phyloP scores from a whole-genome alignment of 2,113 vertebrate genomes.

The Ranitomeya variabilis region DNA sequence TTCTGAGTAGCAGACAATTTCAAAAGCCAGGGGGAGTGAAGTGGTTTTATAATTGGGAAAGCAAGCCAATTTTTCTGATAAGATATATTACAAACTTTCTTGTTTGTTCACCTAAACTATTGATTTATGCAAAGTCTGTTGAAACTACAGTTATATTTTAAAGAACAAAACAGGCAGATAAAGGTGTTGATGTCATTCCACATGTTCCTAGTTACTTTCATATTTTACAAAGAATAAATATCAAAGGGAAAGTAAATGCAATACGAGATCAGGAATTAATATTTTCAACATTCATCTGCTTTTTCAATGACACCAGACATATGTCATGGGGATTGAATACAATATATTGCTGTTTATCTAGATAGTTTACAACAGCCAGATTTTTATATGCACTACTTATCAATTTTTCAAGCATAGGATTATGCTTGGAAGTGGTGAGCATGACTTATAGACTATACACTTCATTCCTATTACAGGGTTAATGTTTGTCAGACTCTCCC shows the following conservation, averaged over 20 bases:
- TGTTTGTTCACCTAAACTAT: too few relatives aligned
- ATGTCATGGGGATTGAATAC: neutral
- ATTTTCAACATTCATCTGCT: neutral
- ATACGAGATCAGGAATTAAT: conserved; percentile 52
- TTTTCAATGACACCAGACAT: neutral
- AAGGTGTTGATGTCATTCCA: conserved; percentile 36
- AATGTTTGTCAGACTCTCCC: too few relatives aligned
- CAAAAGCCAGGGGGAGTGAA: too few relatives aligned
- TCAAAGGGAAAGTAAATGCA: conserved; percentile 51
- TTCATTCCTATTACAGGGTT: too few relatives aligned
- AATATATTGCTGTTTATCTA: neutral
- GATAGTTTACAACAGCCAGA: neutral
- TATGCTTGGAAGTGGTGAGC: too few relatives aligned
- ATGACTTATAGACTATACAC: too few relatives aligned
- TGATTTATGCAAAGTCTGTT: too few relatives aligned
- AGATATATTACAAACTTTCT: too few relatives aligned
- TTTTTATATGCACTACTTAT: neutral
- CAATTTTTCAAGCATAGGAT: too few relatives aligned
- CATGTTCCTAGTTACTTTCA: conserved; percentile 51
- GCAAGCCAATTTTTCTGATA: too few relatives aligned
- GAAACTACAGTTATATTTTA: neutral
- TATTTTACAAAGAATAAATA: conserved; percentile 57
- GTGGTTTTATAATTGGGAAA: too few relatives aligned
- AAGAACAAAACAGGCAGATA: conserved; percentile 28
- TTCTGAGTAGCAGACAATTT: too few relatives aligned